These are phyloP conservation scores for Halcyon smyrnensis DNA, from an alignment of 2,797 vertebrate species.

Conservation along the genomic window DNA sequence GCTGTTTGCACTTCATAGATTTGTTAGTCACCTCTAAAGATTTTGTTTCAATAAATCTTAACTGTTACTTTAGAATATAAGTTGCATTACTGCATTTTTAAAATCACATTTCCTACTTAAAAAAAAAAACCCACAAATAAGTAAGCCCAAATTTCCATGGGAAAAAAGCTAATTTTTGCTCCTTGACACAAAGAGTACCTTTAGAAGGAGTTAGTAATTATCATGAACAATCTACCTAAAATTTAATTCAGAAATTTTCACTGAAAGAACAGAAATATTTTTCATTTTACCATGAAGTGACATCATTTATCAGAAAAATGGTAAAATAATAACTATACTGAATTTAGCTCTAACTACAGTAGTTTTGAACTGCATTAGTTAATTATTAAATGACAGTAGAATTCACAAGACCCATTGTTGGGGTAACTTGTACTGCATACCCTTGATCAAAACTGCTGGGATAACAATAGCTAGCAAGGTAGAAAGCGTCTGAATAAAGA, in stretches of 20 bases:
- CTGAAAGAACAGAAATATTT: background rate
- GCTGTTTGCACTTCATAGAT: background rate
- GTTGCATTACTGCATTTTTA: background rate
- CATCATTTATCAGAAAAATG: background rate
- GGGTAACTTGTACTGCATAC: background rate
- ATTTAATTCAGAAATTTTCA: background rate
- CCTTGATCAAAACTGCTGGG: background rate
- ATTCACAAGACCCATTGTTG: background rate
- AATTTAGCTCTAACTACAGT: background rate
- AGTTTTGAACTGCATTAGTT: background rate
- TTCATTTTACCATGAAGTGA: background rate
- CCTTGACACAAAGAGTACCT: background rate
- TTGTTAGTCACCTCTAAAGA: background rate
- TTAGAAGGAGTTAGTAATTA: background rate
- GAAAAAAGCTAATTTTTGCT: background rate
- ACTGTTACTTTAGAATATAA: background rate
- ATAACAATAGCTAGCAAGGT: background rate
- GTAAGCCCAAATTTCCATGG: background rate
- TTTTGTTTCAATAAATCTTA: background rate
- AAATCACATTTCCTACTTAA: background rate
- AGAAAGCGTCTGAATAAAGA: background rate
- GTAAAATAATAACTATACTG: background rate
- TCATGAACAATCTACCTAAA: background rate
- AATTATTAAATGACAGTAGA: background rate
- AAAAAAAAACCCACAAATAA: accelerated